These are phyloP conservation scores for Dysidea cf. avara DNA, from an alignment of 37 sponge, comb jelly and placozoan species.

Conservation along the genomic window DNA sequence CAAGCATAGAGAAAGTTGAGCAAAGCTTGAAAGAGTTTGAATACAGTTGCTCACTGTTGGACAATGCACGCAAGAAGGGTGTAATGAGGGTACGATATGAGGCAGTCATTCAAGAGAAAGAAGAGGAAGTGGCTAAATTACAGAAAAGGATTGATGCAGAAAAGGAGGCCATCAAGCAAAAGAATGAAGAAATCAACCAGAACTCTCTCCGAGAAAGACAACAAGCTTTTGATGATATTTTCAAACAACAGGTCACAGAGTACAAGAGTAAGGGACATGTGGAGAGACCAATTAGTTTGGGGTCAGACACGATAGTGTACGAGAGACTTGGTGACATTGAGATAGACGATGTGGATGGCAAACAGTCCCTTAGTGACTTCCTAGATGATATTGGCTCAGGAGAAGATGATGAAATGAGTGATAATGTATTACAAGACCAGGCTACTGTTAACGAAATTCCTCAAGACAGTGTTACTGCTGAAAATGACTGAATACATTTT, in stretches of 20 bases:
- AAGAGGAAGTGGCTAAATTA: conserved; percentile 23
- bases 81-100: conserved; percentile 33
- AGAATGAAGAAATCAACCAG: conserved; percentile 20
- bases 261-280: conserved; percentile 46
- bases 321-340: conserved; percentile 48
- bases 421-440: neutral
- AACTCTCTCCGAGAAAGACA: conserved; percentile 43
- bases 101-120: conserved; percentile 8
- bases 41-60: conserved; percentile 17
- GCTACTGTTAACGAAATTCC: neutral
- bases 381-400: conserved; percentile 47
- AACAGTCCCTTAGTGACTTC: conserved; percentile 51
- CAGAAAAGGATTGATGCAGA: conserved; percentile 34
- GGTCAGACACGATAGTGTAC: neutral
- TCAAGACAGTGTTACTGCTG: neutral
- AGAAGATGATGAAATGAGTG: too few relatives aligned
- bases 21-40: conserved; percentile 34
- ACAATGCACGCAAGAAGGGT: conserved; percentile 46
- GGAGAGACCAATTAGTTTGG: conserved; percentile 23
- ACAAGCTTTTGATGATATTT: conserved; percentile 48
- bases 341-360: conserved; percentile 66
- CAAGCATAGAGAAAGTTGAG: conserved; percentile 35
- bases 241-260: conserved; percentile 60
- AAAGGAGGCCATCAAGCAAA: neutral
- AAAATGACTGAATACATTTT: neutral